Evolutionary conservation across 1,140 invertebrate genomes (phyloP).

Genomic region (Heliconius hewitsoni): DNA sequence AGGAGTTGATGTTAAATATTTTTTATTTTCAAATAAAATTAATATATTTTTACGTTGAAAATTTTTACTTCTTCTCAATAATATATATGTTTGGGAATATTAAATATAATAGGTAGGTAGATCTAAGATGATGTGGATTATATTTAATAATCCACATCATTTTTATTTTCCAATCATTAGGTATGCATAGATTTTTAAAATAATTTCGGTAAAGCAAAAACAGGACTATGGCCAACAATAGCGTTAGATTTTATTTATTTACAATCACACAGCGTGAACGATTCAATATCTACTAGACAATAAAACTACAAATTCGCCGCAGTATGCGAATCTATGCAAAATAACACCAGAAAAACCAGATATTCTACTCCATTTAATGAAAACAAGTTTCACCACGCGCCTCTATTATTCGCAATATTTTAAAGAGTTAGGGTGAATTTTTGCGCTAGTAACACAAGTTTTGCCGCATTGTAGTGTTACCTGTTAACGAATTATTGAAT

Average conservation of each 20-base stretch:
- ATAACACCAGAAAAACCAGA: slow-evolving; percentile 59
- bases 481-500: slow-evolving; percentile 72
- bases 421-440: slow-evolving; percentile 46
- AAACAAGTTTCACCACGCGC: slow-evolving; percentile 61
- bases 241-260: slow-evolving; percentile 47
- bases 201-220: slow-evolving; percentile 3
- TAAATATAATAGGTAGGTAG: too few species aligned
- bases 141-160: background rate
- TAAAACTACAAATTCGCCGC: slow-evolving; percentile 57
- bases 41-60: too few species aligned
- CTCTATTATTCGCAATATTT: slow-evolving; percentile 61
- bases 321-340: slow-evolving; percentile 51
- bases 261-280: slow-evolving; percentile 60
- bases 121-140: too few species aligned
- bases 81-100: too few species aligned
- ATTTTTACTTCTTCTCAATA: too few species aligned
- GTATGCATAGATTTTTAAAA: background rate
- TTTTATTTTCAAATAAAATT: too few species aligned
- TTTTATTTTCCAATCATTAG: background rate
- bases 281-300: slow-evolving; percentile 43
- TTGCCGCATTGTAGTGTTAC: slow-evolving; percentile 62
- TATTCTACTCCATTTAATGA: slow-evolving; percentile 52
- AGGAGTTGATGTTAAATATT: too few species aligned
- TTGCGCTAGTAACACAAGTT: slow-evolving; percentile 35
- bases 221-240: slow-evolving; percentile 23